These are phyloP conservation scores for Drosophila seguyi DNA, from an alignment of 1,140 invertebrate species.

Conservation along the genomic window DNA sequence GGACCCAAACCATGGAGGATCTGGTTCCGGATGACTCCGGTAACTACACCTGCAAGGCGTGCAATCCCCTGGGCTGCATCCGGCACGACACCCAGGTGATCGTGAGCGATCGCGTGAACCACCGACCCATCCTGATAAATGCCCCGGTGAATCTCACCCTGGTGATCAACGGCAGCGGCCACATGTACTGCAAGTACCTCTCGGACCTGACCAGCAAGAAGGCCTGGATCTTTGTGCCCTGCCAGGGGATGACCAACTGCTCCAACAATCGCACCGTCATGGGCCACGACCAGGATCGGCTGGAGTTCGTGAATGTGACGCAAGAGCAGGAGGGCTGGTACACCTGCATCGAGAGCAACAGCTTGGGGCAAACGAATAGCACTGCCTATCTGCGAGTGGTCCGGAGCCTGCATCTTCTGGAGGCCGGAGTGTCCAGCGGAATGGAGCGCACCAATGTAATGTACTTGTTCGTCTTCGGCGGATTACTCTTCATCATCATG, in stretches of 20 bases:
- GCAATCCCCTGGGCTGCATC: constrained; percentile 92
- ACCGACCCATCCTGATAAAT: constrained; percentile 69
- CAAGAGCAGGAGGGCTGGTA: constrained; percentile 96
- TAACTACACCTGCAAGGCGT: constrained; percentile 94
- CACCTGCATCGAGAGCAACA: constrained; percentile 95
- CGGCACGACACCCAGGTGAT: constrained; percentile 88
- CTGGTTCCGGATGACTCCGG: constrained; percentile 91
- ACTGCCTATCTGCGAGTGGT: constrained; percentile 94
- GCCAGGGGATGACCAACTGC: constrained; percentile 51
- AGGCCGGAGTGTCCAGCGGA: constrained; percentile 36
- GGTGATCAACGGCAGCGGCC: constrained; percentile 60
- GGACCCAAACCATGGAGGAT: constrained; percentile 90
- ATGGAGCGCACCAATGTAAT: constrained; percentile 39
- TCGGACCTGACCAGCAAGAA: constrained; percentile 77
- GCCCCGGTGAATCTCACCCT: constrained; percentile 69
- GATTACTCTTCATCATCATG: constrained; percentile 51
- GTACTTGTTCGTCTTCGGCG: constrained; percentile 27
- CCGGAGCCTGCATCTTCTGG: constrained; percentile 85
- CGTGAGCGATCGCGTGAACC: constrained; percentile 79
- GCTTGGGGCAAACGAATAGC: constrained; percentile 91
- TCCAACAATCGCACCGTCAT: constrained; percentile 42
- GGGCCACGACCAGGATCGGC: constrained; percentile 86
- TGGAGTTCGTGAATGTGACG: constrained; percentile 93
- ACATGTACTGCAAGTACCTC: constrained; percentile 73
- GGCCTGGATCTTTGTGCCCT: constrained; percentile 68